Conservation (phyloP, 2,113 vertebrate species). For the Phylloscopus whistleri region DNA sequence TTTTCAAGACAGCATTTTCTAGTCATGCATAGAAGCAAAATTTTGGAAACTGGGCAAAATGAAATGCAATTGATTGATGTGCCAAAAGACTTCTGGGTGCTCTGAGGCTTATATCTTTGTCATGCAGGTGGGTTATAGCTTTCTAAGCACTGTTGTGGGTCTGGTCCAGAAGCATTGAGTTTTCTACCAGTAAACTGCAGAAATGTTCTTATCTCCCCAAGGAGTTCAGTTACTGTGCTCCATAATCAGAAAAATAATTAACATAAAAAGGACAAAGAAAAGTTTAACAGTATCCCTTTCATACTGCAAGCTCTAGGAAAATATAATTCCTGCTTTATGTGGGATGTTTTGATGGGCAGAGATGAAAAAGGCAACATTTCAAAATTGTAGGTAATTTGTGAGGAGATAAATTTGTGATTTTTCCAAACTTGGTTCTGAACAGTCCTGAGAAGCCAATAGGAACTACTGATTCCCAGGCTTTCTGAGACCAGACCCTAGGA, state of each 20-base stretch:
- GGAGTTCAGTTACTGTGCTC: neutral
- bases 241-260: neutral
- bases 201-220: neutral
- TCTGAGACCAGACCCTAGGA: neutral
- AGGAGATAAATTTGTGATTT: neutral
- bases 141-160: neutral
- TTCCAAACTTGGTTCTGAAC: neutral
- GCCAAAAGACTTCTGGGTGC: conserved; percentile 39
- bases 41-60: neutral
- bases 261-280: neutral
- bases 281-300: neutral
- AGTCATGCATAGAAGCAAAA: neutral
- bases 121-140: neutral
- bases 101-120: conserved; percentile 18
- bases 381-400: neutral
- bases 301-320: neutral
- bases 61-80: neutral
- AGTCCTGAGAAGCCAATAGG: neutral
- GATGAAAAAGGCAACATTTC: neutral
- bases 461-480: neutral
- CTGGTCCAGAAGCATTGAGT: neutral
- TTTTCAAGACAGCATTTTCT: conserved; percentile 3
- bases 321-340: neutral
- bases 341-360: neutral
- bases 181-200: neutral